phyloP scores from a whole-genome alignment of 2,888 invertebrate genomes.

The Coleophora flavipennella region DNA sequence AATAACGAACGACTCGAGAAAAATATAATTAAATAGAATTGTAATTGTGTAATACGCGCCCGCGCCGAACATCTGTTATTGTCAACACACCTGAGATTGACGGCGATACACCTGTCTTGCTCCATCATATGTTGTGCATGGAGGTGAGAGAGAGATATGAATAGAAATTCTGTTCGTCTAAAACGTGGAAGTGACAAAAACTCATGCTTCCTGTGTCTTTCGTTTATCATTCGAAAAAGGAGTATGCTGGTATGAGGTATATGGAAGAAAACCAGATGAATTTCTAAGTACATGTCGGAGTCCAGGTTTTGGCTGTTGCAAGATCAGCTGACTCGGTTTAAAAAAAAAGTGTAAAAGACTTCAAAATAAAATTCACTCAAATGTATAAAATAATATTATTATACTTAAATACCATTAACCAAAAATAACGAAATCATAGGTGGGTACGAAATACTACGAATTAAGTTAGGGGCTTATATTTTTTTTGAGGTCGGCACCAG shows the following conservation, averaged over 20 bases:
- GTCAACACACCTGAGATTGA: slow-evolving; percentile 67
- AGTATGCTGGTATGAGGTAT: slow-evolving; percentile 46
- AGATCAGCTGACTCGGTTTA: too few species aligned
- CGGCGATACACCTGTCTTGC: slow-evolving; percentile 26
- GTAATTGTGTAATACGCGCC: slow-evolving; percentile 69
- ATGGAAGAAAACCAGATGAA: slow-evolving; percentile 22
- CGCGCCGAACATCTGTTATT: slow-evolving; percentile 66
- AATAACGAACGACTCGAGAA: slow-evolving; percentile 49
- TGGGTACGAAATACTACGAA: too few species aligned
- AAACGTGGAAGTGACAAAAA: slow-evolving; percentile 71
- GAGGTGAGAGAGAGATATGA: slow-evolving; percentile 28
- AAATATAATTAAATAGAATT: slow-evolving; percentile 69
- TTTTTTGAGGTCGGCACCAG: too few species aligned
- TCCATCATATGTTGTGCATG: slow-evolving; percentile 15
- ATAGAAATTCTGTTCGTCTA: slow-evolving; percentile 34
- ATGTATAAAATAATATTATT: too few species aligned
- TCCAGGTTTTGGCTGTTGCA: too few species aligned
- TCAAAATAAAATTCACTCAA: too few species aligned
- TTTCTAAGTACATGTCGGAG: too few species aligned
- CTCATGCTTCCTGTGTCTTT: slow-evolving; percentile 71
- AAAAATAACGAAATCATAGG: too few species aligned
- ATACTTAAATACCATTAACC: too few species aligned
- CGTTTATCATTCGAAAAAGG: slow-evolving; percentile 67
- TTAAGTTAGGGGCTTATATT: too few species aligned
- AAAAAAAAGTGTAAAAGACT: too few species aligned